A percentile compares a stretch with the other conserved stretches of the same genome.
These are phyloP conservation scores for Oopsacas minuta DNA, from an alignment of 37 sponge, comb jelly and placozoan species.

Conservation along the genomic window DNA sequence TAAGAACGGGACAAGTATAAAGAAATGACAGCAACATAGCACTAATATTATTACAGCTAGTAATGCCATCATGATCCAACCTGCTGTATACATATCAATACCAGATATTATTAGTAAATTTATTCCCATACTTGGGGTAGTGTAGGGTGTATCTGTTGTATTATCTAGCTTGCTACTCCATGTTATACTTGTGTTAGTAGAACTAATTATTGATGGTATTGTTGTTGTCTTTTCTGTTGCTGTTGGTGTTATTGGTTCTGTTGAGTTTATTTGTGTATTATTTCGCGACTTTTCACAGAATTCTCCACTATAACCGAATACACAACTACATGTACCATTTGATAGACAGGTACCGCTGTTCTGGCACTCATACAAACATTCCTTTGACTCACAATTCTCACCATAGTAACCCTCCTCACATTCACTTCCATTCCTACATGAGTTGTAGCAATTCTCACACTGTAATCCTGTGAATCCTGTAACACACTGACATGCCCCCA, in stretches of 20 bases:
- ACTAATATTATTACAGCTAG: not conserved
- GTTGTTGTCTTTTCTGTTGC: not conserved
- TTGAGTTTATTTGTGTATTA: not conserved
- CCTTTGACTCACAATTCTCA: not conserved
- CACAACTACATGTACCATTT: not conserved
- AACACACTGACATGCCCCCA: not conserved
- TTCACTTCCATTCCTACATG: conserved; percentile 2
- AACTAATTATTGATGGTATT: not conserved
- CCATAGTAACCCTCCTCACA: not conserved
- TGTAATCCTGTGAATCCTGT: not conserved
- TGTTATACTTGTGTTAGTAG: not conserved
- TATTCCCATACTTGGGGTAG: not conserved
- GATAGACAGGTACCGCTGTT: not conserved
- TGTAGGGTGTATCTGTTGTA: not conserved
- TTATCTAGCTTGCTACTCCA: not conserved
- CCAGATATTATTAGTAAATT: not conserved
- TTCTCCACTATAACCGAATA: not conserved
- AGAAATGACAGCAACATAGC: not conserved
- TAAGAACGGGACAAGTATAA: not conserved
- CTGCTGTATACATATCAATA: not conserved
- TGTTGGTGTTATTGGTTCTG: not conserved
- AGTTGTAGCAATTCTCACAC: not conserved
- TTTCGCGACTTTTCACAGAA: not conserved
- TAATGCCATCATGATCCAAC: not conserved
- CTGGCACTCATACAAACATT: not conserved